Evolutionary conservation across 92 coral and sea anemone genomes (phyloP).

Genomic region (Muricea muricata): DNA sequence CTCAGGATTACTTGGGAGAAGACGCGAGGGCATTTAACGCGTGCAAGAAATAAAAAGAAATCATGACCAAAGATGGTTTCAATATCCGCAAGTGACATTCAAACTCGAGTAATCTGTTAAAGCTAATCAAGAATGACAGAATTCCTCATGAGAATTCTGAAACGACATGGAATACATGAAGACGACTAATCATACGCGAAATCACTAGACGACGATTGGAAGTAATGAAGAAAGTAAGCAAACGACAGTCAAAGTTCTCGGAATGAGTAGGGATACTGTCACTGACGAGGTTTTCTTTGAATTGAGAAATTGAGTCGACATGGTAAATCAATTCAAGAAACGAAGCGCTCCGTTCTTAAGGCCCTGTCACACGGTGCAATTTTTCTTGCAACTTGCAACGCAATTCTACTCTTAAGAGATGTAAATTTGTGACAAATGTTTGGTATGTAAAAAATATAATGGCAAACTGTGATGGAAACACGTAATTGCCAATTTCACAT

Average conservation of each 20-base stretch:
- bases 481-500: too few species aligned
- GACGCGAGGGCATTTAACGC: conserved; percentile 20
- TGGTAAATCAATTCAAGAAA: not conserved
- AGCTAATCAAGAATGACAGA: not conserved
- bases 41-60: conserved; percentile 39
- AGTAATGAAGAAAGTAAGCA: too few species aligned
- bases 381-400: too few species aligned
- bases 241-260: not conserved
- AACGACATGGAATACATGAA: not conserved
- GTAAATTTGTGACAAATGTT: too few species aligned
- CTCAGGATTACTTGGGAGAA: conserved; percentile 19
- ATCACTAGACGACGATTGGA: too few species aligned
- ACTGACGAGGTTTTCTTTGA: not conserved
- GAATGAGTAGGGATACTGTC: not conserved
- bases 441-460: too few species aligned
- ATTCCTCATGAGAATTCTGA: not conserved
- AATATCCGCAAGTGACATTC: conserved; percentile 29
- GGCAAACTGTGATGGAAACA: too few species aligned
- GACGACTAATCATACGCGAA: conserved; percentile 55
- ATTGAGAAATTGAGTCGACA: not conserved
- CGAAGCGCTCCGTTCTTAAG: conserved; percentile 34
- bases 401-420: too few species aligned
- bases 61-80: conserved; percentile 17
- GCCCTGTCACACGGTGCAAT: too few species aligned
- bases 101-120: conserved; percentile 27